A percentile compares a stretch with the other conserved stretches of the same genome.
Conservation (phyloP, 2,888 invertebrate genomes). For the Mantis religiosa region DNA sequence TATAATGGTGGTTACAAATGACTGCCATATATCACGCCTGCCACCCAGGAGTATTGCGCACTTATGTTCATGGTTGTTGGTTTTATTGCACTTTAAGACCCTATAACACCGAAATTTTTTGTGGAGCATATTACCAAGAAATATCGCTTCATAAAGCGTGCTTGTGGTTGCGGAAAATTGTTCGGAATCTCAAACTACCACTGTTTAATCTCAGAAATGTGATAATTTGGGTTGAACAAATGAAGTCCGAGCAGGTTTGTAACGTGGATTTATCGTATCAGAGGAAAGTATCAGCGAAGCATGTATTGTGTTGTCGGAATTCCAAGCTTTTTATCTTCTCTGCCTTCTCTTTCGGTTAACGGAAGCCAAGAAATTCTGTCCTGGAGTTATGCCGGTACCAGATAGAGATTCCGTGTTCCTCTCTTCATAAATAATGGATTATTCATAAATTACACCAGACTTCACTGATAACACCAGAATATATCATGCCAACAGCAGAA, state of each 20-base stretch:
- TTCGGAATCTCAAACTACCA: background rate
- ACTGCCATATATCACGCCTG: background rate
- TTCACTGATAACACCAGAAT: background rate
- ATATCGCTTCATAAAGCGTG: background rate
- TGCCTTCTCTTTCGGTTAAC: background rate
- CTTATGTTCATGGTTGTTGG: background rate
- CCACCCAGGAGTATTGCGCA: background rate
- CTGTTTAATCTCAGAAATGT: background rate
- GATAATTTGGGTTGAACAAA: background rate
- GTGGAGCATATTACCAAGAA: background rate
- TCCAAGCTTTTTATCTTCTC: background rate
- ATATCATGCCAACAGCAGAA: background rate
- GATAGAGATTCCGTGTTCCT: background rate
- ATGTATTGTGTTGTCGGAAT: background rate
- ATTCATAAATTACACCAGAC: background rate
- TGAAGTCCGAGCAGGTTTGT: background rate
- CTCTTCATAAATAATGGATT: background rate
- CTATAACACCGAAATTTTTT: background rate
- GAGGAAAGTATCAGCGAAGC: background rate
- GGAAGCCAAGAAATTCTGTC: background rate
- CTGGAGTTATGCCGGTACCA: background rate
- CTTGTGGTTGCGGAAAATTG: background rate
- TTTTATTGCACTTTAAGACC: background rate
- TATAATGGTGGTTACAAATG: background rate
- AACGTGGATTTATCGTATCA: background rate